phyloP scores from a whole-genome alignment of 2,888 invertebrate genomes.

The Acanthosepion lycidas region DNA sequence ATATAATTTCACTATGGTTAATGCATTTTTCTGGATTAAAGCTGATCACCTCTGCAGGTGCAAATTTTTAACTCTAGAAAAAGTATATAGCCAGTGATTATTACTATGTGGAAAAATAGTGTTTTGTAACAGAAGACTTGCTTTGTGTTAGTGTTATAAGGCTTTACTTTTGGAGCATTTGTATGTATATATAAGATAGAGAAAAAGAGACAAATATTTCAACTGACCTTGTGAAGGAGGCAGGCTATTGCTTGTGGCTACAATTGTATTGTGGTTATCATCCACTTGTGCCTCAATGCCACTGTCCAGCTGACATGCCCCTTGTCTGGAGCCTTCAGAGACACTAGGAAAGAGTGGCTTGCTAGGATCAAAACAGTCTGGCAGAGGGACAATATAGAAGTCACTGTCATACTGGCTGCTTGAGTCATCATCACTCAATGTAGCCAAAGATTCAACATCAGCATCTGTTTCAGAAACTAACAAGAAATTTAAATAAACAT shows the following conservation, averaged over 20 bases:
- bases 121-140: too few relatives aligned
- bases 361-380: slow-evolving; percentile 72
- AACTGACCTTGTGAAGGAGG: slow-evolving; percentile 48
- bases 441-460: slow-evolving; percentile 58
- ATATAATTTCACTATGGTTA: too few relatives aligned
- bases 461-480: slow-evolving; percentile 51
- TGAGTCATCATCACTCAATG: slow-evolving; percentile 57
- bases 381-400: slow-evolving; percentile 74
- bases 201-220: background rate
- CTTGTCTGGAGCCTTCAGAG: slow-evolving; percentile 53
- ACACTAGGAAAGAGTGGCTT: slow-evolving; percentile 57
- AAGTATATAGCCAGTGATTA: too few relatives aligned
- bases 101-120: too few relatives aligned
- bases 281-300: slow-evolving; percentile 52
- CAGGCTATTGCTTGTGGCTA: background rate
- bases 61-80: too few relatives aligned
- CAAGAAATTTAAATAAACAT: background rate
- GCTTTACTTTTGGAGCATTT: too few relatives aligned
- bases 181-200: background rate
- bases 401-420: slow-evolving; percentile 71
- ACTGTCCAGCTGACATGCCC: slow-evolving; percentile 50
- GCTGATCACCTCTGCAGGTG: too few relatives aligned
- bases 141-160: too few relatives aligned
- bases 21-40: too few relatives aligned
- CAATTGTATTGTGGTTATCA: slow-evolving; percentile 58